Percentiles rank a stretch among this genome's conserved stretches.
phyloP scores from a whole-genome alignment of 2,888 invertebrate genomes.

The Rambutsinella grinnellia region DNA sequence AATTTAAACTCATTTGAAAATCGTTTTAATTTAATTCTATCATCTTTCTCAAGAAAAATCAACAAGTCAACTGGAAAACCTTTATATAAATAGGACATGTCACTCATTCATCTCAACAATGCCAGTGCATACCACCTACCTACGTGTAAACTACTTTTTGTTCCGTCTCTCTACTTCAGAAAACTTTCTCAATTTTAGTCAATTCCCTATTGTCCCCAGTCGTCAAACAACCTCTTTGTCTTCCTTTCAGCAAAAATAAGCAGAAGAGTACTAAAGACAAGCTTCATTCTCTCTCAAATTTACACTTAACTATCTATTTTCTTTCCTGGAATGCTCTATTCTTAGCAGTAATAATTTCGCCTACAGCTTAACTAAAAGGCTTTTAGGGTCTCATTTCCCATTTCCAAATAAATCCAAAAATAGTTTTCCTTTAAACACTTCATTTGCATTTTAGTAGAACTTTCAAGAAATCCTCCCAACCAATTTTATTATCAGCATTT shows the following conservation, averaged over 20 bases:
- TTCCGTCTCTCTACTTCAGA: background rate
- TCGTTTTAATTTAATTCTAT: background rate
- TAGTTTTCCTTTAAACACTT: slow-evolving; percentile 10
- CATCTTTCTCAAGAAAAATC: background rate
- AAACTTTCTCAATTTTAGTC: slow-evolving; percentile 35
- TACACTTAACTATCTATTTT: background rate
- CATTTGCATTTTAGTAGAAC: too few species aligned
- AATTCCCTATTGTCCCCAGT: slow-evolving; percentile 29
- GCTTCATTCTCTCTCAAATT: background rate
- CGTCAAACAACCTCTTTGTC: slow-evolving; percentile 46
- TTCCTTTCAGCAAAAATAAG: slow-evolving; percentile 10
- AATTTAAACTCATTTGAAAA: background rate
- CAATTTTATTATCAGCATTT: too few species aligned
- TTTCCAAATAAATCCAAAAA: slow-evolving; percentile 36
- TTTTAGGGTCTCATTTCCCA: too few species aligned
- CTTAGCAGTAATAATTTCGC: background rate
- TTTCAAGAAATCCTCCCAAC: too few species aligned
- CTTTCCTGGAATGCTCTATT: background rate
- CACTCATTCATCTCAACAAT: background rate
- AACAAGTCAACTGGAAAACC: background rate
- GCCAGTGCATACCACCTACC: background rate
- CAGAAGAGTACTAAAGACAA: background rate
- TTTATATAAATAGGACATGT: slow-evolving; percentile 3
- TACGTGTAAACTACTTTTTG: background rate
- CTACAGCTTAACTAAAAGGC: background rate